phyloP scores from a whole-genome alignment of 2,797 vertebrate species.

The Harpagifer antarcticus region DNA sequence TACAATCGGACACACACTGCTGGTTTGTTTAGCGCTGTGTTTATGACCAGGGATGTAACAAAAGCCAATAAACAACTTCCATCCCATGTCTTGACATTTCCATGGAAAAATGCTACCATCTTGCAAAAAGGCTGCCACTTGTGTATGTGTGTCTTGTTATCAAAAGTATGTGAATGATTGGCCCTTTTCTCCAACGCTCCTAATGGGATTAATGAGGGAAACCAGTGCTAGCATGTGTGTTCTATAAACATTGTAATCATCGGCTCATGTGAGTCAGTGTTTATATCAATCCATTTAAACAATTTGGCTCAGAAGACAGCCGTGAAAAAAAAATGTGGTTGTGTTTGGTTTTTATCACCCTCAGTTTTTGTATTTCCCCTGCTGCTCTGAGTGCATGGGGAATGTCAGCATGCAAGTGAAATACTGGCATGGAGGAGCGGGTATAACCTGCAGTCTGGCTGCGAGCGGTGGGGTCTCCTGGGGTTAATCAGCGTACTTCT shows the following conservation, averaged over 20 bases:
- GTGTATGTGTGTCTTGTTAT: slow-evolving; percentile 29
- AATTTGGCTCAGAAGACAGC: slow-evolving; percentile 69
- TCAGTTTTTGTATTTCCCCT: slow-evolving; percentile 2
- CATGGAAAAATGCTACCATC: slow-evolving; percentile 56
- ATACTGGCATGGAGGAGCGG: slow-evolving; percentile 44
- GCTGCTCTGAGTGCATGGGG: slow-evolving; percentile 40
- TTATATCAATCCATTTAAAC: slow-evolving; percentile 78
- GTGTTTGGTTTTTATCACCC: slow-evolving; percentile 66
- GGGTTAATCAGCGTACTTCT: slow-evolving; percentile 81
- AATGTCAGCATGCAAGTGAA: slow-evolving; percentile 55
- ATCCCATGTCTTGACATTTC: slow-evolving; percentile 52
- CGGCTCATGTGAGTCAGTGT: slow-evolving; percentile 77
- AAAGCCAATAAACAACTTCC: slow-evolving; percentile 56
- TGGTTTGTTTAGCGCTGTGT: slow-evolving; percentile 42
- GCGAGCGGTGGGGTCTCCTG: slow-evolving; percentile 62
- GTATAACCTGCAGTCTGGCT: slow-evolving; percentile 53
- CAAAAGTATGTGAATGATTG: slow-evolving; percentile 59
- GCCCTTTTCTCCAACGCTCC: slow-evolving; percentile 56
- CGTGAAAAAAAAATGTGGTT: slow-evolving; percentile 51
- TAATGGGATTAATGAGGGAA: slow-evolving; percentile 84
- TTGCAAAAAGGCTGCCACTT: slow-evolving; percentile 43
- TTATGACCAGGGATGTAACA: slow-evolving; percentile 55
- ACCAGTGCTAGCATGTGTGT: slow-evolving; percentile 72
- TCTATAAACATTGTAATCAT: slow-evolving; percentile 83
- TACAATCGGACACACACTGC: slow-evolving; percentile 34